These are phyloP conservation scores for Apis laboriosa DNA, from an alignment of 1,140 invertebrate genomes.

Conservation along the genomic window DNA sequence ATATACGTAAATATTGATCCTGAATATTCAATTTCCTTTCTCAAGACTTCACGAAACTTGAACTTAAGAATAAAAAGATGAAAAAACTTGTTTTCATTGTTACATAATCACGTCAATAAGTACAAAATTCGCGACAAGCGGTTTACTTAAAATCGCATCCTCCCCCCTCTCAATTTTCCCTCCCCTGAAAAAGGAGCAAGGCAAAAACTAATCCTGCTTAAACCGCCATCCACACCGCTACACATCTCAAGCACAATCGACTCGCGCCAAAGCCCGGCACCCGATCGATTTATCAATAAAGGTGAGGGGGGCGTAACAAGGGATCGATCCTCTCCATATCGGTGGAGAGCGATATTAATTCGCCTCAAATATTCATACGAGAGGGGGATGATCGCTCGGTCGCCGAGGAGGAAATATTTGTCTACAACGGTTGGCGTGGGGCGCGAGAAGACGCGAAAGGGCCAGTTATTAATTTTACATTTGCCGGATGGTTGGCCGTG, in stretches of 20 bases:
- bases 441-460: constrained; percentile 22
- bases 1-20: too few relatives aligned
- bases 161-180: too few relatives aligned
- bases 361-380: constrained; percentile 36
- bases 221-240: too few relatives aligned
- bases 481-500: constrained; percentile 19
- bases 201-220: too few relatives aligned
- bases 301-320: background rate
- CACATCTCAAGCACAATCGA: background rate
- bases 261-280: background rate
- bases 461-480: constrained; percentile 46
- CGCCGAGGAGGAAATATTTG: constrained; percentile 39
- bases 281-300: constrained; percentile 6
- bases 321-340: background rate
- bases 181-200: too few relatives aligned
- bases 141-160: too few relatives aligned
- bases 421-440: constrained; percentile 11
- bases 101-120: too few relatives aligned
- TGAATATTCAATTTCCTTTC: too few relatives aligned
- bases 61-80: too few relatives aligned
- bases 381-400: constrained; percentile 11
- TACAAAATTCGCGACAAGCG: too few relatives aligned
- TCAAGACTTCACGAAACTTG: too few relatives aligned
- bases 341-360: constrained; percentile 31
- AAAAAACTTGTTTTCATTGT: too few relatives aligned